Conservation (phyloP, 2,888 invertebrate species). For the Pandemis cinnamomeana region DNA sequence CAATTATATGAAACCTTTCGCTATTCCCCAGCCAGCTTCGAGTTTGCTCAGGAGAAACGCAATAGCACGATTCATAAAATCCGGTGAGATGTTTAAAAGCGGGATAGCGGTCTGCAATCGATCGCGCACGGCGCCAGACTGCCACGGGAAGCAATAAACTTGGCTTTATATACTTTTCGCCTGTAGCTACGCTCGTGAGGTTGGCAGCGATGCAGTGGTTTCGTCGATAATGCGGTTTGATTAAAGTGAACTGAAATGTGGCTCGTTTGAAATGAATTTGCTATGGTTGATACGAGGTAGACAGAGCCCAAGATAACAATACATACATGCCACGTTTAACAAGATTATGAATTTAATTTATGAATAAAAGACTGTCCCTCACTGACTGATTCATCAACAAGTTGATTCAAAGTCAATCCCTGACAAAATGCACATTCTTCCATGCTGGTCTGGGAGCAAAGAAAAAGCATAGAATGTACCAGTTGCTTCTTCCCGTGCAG, state of each 20-base stretch:
- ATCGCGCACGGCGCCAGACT: constrained; percentile 28
- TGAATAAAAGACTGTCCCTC: too few relatives aligned
- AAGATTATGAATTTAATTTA: too few relatives aligned
- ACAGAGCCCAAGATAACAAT: too few relatives aligned
- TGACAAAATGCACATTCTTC: too few relatives aligned
- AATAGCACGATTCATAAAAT: constrained; percentile 17
- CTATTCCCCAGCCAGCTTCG: not conserved
- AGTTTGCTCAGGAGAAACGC: not conserved
- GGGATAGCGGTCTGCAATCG: constrained; percentile 17
- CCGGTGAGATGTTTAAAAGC: constrained; percentile 18
- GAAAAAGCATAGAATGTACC: too few relatives aligned
- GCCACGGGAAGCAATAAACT: constrained; percentile 20
- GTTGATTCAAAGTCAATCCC: too few relatives aligned
- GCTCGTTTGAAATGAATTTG: not conserved
- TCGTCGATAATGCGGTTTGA: not conserved
- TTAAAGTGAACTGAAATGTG: not conserved
- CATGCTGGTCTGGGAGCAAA: too few relatives aligned
- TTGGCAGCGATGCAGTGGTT: not conserved
- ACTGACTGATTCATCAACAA: too few relatives aligned
- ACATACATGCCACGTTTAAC: too few relatives aligned
- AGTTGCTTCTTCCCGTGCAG: too few relatives aligned
- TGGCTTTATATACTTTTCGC: constrained; percentile 6
- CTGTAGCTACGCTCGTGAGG: not conserved
- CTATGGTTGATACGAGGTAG: not conserved
- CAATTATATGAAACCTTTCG: not conserved